Percentiles rank a stretch among this genome's conserved stretches.
Conservation (phyloP, 2,888 invertebrate genomes). For the Hirtodrosophila alboralis region DNA sequence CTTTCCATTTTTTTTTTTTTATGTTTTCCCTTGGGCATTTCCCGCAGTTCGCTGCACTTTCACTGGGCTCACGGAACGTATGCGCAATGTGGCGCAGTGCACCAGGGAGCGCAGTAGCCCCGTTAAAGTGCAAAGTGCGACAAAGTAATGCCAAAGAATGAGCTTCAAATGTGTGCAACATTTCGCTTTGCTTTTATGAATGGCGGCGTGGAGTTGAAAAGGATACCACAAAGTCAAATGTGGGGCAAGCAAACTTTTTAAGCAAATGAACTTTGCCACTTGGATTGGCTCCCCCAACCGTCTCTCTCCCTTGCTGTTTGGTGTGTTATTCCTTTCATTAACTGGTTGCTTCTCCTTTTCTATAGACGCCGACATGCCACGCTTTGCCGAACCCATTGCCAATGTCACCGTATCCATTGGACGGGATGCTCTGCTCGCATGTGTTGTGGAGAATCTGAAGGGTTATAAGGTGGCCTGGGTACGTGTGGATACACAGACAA, state of each 20-base stretch:
- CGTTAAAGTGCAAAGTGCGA: slow-evolving; percentile 31
- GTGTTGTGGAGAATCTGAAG: slow-evolving; percentile 94
- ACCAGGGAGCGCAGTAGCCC: slow-evolving; percentile 19
- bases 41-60: slow-evolving; percentile 31
- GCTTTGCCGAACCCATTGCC: slow-evolving; percentile 94
- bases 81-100: slow-evolving; percentile 59
- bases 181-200: slow-evolving; percentile 28
- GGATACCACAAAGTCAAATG: slow-evolving; percentile 33
- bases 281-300: neutral
- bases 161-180: slow-evolving; percentile 22
- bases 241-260: slow-evolving; percentile 34
- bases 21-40: slow-evolving; percentile 10
- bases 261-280: slow-evolving; percentile 35
- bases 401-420: slow-evolving; percentile 96
- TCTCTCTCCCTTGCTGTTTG: neutral
- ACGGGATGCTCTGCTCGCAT: slow-evolving; percentile 93
- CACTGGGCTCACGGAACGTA: slow-evolving; percentile 38
- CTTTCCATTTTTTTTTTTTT: slow-evolving; percentile 8
- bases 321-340: slow-evolving; percentile 5
- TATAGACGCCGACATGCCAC: slow-evolving; percentile 86
- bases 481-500: slow-evolving; percentile 95
- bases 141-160: slow-evolving; percentile 39
- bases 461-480: slow-evolving; percentile 97
- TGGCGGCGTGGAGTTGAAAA: slow-evolving; percentile 12
- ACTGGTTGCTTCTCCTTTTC: slow-evolving; percentile 14